Conservation (phyloP, 2,888 invertebrate species). For the Tiliacea citrago region DNA sequence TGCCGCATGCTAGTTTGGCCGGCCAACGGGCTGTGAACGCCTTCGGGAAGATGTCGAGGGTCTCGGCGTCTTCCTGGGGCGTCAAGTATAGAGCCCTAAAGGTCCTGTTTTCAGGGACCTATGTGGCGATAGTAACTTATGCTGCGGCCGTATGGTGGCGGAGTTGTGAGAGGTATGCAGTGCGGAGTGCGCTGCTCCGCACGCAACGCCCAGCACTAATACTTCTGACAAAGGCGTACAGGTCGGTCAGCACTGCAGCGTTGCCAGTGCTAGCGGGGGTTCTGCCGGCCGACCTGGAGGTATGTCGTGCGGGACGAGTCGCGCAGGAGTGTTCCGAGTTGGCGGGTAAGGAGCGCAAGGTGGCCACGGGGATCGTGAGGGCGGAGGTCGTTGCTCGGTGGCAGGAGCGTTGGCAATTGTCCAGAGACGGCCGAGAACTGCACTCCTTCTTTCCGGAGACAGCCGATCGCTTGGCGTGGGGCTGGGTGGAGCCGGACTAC, state of each 20-base stretch:
- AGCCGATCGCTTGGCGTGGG: neutral
- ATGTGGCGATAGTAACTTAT: neutral
- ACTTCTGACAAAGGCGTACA: no score
- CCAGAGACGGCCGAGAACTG: neutral
- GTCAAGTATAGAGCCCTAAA: conserved; percentile 50
- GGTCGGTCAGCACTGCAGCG: no score
- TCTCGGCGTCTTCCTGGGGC: conserved; percentile 65
- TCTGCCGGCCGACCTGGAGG: no score
- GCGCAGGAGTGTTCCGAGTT: no score
- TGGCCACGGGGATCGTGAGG: no score
- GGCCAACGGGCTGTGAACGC: conserved; percentile 52
- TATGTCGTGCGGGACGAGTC: no score
- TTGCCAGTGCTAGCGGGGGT: no score
- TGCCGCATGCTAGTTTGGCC: neutral
- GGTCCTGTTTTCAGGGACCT: conserved; percentile 13
- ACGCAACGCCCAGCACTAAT: no score
- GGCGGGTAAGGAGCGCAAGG: no score
- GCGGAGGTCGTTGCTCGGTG: no score
- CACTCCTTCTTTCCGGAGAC: neutral
- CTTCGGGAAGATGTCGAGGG: conserved; percentile 63
- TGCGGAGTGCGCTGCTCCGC: no score
- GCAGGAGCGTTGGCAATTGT: no score
- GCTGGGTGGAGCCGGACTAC: neutral
- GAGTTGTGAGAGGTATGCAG: accelerated
- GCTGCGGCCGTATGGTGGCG: conserved; percentile 29